These are phyloP conservation scores for Vanessa tameamea DNA, from an alignment of 1,140 invertebrate genomes.

Conservation along the genomic window DNA sequence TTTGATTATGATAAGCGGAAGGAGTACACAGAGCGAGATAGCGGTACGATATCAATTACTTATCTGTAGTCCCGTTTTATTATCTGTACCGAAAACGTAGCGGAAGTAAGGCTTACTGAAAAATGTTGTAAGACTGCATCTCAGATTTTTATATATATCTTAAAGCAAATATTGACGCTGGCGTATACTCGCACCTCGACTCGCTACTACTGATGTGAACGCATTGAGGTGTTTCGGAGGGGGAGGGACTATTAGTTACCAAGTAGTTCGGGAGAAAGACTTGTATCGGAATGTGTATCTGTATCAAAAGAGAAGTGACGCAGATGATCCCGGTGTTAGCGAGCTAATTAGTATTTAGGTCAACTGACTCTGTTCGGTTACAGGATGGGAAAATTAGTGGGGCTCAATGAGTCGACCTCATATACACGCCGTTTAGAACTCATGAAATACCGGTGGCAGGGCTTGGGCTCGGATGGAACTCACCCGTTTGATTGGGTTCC, in stretches of 20 bases:
- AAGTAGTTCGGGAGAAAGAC: not conserved
- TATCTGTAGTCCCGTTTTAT: slow-evolving; percentile 43
- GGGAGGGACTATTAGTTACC: not conserved
- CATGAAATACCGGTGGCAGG: too few relatives aligned
- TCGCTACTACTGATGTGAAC: not conserved
- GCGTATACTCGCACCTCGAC: not conserved
- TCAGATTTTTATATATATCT: slow-evolving; percentile 11
- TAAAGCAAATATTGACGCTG: slow-evolving; percentile 3
- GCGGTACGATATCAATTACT: slow-evolving; percentile 19
- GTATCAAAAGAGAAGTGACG: not conserved
- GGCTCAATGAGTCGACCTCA: slow-evolving; percentile 22
- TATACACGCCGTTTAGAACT: not conserved
- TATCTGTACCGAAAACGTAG: slow-evolving; percentile 42
- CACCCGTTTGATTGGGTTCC: too few relatives aligned
- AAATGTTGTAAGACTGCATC: slow-evolving; percentile 18
- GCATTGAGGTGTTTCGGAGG: not conserved
- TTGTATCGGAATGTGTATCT: not conserved
- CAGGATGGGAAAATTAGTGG: slow-evolving; percentile 22
- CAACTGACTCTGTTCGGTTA: slow-evolving; percentile 20
- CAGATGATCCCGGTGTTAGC: slow-evolving; percentile 7
- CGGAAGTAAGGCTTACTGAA: slow-evolving; percentile 42
- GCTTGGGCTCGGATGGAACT: too few relatives aligned
- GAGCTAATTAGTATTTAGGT: slow-evolving; percentile 10
- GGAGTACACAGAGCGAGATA: slow-evolving; percentile 35
- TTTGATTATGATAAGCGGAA: slow-evolving; percentile 41